Evolutionary conservation across 2,113 vertebrate genomes (phyloP).

Genomic region (Cariama cristata): DNA sequence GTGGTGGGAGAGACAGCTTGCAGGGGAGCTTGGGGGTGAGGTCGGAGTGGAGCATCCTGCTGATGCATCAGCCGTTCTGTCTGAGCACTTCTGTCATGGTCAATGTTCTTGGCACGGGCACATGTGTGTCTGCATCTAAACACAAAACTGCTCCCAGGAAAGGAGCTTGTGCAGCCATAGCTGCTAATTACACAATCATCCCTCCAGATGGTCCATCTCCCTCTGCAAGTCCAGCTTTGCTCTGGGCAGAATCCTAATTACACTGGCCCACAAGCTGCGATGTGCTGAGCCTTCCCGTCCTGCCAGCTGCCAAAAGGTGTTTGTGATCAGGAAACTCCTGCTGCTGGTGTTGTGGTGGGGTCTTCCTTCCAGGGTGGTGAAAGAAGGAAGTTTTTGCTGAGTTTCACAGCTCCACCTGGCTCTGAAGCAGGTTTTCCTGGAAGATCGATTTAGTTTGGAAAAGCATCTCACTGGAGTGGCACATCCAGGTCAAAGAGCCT

Average conservation of each 20-base stretch:
- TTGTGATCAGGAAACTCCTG: background rate
- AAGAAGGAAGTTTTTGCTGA: background rate
- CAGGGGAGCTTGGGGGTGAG: background rate
- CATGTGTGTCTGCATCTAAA: background rate
- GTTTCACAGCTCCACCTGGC: background rate
- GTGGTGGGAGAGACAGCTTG: background rate
- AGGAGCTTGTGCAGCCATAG: background rate
- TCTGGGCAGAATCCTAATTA: constrained; percentile 38
- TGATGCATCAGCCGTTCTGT: background rate
- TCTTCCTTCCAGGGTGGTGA: background rate
- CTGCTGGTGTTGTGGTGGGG: background rate
- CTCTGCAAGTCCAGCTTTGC: constrained; percentile 12
- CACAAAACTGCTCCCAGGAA: background rate
- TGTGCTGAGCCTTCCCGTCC: background rate
- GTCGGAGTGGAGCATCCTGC: fast-evolving
- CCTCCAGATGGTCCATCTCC: constrained; percentile 24
- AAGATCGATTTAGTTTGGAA: background rate
- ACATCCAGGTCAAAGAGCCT: background rate
- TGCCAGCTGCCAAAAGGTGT: background rate
- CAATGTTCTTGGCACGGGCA: background rate
- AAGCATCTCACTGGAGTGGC: background rate
- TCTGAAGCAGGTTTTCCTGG: background rate
- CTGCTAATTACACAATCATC: background rate
- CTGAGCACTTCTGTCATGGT: background rate
- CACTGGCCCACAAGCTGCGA: background rate